Base-by-base conservation (phyloP, 2,888 invertebrate genomes). In the Fragum fragum region DNA sequence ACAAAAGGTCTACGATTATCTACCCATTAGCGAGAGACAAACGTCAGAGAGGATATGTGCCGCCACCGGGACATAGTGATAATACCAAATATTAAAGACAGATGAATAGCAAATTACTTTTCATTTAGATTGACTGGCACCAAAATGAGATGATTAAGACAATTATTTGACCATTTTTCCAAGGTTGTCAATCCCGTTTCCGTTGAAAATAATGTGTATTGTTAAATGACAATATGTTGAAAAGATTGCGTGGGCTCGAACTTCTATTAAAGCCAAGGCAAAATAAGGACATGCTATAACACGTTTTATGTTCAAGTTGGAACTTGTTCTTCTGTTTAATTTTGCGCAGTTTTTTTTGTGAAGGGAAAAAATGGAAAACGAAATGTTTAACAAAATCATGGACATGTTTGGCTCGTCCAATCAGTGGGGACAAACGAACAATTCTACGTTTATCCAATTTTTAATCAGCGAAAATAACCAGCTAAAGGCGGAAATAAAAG, bases 391-490 rank as follows among this genome's bases (percentile, higher is more conserved):
- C 57, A 57, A 57, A 26, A 57, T 57, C n/a, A 21, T 57, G 57
- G 57, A 57, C 23, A 57, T 57, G 57, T 57, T 57, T 57, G 57
- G 57, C n/a, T 57, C 57, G 2, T 57, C 57, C 11, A 11, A 57
- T 57, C 57, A 57, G 9, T 57, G 57, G 57, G 57, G 57, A 26
- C 57, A 57, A 57, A 57, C 57, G 23, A 57, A 57, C 26, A 21
- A 57, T 57, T 57, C 16, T n/a, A 9, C 57, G 57, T 57, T 57
- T 14, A 57, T 57, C 11, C 11, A n/a, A 57, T 57, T 57, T 57
- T n/a, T 57, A 14, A 57, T 57, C 9, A 57, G n/a, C 57, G 57
- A 57, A 57, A 57, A 57, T 57, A 11, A 57, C 9, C 57, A 57
- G 9, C n/a, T 57, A 23, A 57, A 47, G n/a, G n/a, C 16, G n/a